Base-by-base conservation (phyloP, 2,797 vertebrate species). In the Tapirus indicus region DNA sequence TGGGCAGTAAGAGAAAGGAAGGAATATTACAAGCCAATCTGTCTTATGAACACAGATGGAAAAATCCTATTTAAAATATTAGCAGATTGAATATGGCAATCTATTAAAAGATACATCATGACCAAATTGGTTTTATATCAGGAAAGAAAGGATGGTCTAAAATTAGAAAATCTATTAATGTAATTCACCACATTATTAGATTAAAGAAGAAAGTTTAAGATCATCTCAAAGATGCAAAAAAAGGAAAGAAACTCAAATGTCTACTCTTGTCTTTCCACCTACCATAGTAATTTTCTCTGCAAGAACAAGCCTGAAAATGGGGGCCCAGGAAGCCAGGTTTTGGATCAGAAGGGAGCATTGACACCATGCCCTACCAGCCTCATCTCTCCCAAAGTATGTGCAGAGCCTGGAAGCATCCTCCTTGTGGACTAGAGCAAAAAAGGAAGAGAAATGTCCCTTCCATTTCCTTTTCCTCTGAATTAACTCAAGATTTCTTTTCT, bases 51-150 rank as follows among this genome's bases (percentile, higher is more conserved):
- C 13, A 62, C 14, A 78, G 62, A 64, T 8, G 29, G 54, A 58
- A 92, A 87, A 66, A 32, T 72, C 44, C 29, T 77, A 38, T 89
- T 71, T 89, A 35, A 78, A 56, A 62, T 87, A 91, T 91, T 85
- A 85, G 80, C 35, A 78, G 17, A 25, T 47, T 54, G 78, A 78
- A 62, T 64, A 69, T 12, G 66, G 25, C 32, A 38, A 78, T 62
- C 64, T 89, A 47, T 47, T 62, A 29, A 89, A 78, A 84, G 44
- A 62, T 71, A 86, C 16, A 38, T 85, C 41, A 71, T 52, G 27
- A 89, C 23, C 86, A 89, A 85, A 5, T 85, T 89, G 79, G 54
- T 79, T 93, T 90, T 69, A 90, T 38, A 90, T 23, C 0, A 10
- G 7, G 47, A 74, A 69, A 68, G 6, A 49, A 56, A 90, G 27